A percentile compares a stretch with the other conserved stretches of the same genome.
Evolutionary conservation across 2,888 invertebrate species (phyloP).

Genomic region (Allophyes oxyacanthae): DNA sequence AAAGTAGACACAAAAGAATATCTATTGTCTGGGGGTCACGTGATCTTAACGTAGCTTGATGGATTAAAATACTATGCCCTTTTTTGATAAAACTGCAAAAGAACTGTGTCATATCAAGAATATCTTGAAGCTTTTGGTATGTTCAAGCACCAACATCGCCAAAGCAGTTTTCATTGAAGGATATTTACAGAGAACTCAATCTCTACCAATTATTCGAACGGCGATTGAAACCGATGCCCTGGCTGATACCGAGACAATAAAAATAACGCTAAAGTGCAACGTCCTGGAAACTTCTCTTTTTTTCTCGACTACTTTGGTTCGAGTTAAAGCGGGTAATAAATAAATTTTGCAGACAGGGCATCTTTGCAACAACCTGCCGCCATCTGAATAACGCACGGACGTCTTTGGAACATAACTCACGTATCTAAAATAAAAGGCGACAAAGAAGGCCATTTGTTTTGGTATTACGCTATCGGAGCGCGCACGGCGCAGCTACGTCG

Average conservation of each 20-base stretch:
- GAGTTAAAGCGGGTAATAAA: conserved; percentile 64
- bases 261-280: conserved; percentile 67
- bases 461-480: conserved; percentile 82
- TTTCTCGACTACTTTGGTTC: conserved; percentile 61
- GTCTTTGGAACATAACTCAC: conserved; percentile 78
- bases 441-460: conserved; percentile 83
- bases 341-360: conserved; percentile 56
- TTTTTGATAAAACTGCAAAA: too few species aligned
- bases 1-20: too few species aligned
- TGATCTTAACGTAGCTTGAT: too few species aligned
- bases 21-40: too few species aligned
- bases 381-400: conserved; percentile 70
- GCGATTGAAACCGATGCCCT: conserved; percentile 67
- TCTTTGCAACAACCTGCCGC: conserved; percentile 56
- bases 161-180: conserved; percentile 41
- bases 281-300: conserved; percentile 46
- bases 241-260: conserved; percentile 64
- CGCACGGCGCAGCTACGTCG: conserved; percentile 58
- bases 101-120: too few species aligned
- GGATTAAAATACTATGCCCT: too few species aligned
- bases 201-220: conserved; percentile 72
- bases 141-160: background rate
- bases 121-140: background rate
- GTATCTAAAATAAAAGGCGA: conserved; percentile 78
- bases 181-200: conserved; percentile 66